Percentiles rank a stretch among this genome's conserved stretches.
Evolutionary conservation across 2,888 invertebrate genomes (phyloP).

Genomic region (Harpalus rufipes): DNA sequence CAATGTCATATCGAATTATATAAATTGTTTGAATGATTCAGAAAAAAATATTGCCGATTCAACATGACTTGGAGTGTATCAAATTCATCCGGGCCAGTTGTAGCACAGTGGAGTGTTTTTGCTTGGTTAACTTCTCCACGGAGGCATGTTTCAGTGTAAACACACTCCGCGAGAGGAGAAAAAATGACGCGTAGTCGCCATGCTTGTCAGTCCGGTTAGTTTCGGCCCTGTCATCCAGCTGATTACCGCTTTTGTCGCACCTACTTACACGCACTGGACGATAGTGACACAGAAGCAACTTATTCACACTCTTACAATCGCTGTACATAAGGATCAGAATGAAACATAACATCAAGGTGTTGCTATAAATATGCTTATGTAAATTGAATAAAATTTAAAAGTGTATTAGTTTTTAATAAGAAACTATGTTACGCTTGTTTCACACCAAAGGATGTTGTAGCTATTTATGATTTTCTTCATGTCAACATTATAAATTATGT

Average conservation of each 20-base stretch:
- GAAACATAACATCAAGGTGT: not conserved
- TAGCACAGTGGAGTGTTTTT: slow-evolving; percentile 22
- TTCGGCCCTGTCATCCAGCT: slow-evolving; percentile 42
- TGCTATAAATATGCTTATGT: not conserved
- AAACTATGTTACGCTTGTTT: too few species aligned
- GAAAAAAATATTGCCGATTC: slow-evolving; percentile 54
- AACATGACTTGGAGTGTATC: slow-evolving; percentile 49
- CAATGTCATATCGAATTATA: slow-evolving; percentile 56
- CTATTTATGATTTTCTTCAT: too few species aligned
- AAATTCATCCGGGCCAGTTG: slow-evolving; percentile 34
- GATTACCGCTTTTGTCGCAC: slow-evolving; percentile 30
- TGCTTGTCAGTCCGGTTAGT: slow-evolving; percentile 32
- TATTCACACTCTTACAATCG: not conserved
- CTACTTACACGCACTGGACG: slow-evolving; percentile 13
- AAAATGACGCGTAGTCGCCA: slow-evolving; percentile 32
- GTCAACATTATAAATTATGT: too few species aligned
- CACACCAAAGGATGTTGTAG: too few species aligned
- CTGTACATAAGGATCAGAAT: not conserved
- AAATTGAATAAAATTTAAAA: slow-evolving; percentile 10
- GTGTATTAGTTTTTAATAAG: too few species aligned
- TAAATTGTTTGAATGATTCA: slow-evolving; percentile 40
- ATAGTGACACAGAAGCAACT: not conserved
- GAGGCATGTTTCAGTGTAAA: slow-evolving; percentile 33
- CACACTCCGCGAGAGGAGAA: slow-evolving; percentile 23
- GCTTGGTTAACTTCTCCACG: slow-evolving; percentile 37